A percentile compares a stretch with the other conserved stretches of the same genome.
These are phyloP conservation scores for Drosophila punjabiensis DNA, from an alignment of 1,140 invertebrate genomes.

Conservation along the genomic window DNA sequence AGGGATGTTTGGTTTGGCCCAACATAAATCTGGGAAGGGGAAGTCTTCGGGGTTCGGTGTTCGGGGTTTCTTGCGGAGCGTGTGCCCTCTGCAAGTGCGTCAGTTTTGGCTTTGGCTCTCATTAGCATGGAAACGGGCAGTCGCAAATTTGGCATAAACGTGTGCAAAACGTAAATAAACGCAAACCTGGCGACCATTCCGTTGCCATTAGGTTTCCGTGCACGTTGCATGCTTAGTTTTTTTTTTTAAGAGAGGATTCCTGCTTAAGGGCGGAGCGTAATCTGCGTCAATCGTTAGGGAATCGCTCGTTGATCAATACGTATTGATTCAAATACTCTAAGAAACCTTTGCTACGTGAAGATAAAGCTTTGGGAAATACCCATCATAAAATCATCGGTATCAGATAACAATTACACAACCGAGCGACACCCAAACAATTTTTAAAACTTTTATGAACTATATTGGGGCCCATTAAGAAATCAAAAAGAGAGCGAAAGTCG, in stretches of 20 bases:
- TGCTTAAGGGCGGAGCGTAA: slow-evolving; percentile 4
- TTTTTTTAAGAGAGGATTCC: background rate
- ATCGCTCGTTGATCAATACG: slow-evolving; percentile 8
- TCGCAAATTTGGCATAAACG: slow-evolving; percentile 35
- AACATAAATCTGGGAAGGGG: slow-evolving; percentile 11
- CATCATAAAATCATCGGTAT: slow-evolving; percentile 32
- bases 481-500: slow-evolving; percentile 13
- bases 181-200: slow-evolving; percentile 23
- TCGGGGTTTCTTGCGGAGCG: background rate
- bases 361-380: slow-evolving; percentile 46
- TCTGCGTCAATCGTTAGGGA: slow-evolving; percentile 29
- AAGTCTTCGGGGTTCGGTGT: background rate
- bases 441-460: slow-evolving; percentile 1
- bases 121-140: slow-evolving; percentile 45
- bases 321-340: background rate
- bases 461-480: slow-evolving; percentile 14
- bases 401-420: slow-evolving; percentile 34
- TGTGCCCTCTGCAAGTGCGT: slow-evolving; percentile 37
- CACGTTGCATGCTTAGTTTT: slow-evolving; percentile 30
- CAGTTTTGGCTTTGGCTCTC: slow-evolving; percentile 16
- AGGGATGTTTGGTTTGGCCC: slow-evolving; percentile 18
- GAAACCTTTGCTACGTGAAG: slow-evolving; percentile 13
- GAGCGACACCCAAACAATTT: slow-evolving; percentile 23
- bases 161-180: slow-evolving; percentile 54
- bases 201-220: slow-evolving; percentile 20